phyloP scores from a whole-genome alignment of 2,113 vertebrate species.

The Lagopus muta region DNA sequence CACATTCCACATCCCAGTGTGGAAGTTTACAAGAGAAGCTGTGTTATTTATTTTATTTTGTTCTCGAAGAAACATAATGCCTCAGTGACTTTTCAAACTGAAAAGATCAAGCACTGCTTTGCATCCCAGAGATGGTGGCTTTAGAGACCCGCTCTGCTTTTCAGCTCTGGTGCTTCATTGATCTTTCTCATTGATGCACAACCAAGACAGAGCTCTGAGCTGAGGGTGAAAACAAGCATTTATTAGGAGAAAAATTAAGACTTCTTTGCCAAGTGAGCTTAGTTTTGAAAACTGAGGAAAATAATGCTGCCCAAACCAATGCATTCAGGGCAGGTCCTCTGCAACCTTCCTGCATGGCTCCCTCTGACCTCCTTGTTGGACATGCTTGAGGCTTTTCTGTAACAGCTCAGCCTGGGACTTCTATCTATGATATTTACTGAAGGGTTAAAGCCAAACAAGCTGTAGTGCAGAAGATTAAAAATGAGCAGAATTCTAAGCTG shows the following conservation, averaged over 20 bases:
- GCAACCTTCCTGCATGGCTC: background rate
- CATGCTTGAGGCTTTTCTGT: background rate
- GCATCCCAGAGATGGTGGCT: background rate
- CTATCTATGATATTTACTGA: background rate
- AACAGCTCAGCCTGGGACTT: background rate
- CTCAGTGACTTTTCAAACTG: background rate
- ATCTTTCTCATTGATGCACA: background rate
- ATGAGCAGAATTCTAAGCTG: background rate
- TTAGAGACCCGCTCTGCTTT: background rate
- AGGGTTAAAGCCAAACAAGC: background rate
- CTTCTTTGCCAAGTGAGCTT: background rate
- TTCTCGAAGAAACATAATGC: background rate
- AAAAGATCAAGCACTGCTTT: background rate
- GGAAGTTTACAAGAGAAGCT: background rate
- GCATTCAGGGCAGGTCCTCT: background rate
- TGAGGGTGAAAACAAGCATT: background rate
- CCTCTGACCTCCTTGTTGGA: background rate
- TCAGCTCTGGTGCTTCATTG: background rate
- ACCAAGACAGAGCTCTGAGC: background rate
- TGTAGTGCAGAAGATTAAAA: background rate
- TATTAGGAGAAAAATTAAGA: background rate
- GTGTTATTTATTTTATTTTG: background rate
- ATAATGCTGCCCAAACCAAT: background rate
- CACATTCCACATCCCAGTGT: background rate
- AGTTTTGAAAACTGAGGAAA: background rate